Evolutionary conservation across 2,797 vertebrate genomes (phyloP).

Genomic region (Danio choprae): DNA sequence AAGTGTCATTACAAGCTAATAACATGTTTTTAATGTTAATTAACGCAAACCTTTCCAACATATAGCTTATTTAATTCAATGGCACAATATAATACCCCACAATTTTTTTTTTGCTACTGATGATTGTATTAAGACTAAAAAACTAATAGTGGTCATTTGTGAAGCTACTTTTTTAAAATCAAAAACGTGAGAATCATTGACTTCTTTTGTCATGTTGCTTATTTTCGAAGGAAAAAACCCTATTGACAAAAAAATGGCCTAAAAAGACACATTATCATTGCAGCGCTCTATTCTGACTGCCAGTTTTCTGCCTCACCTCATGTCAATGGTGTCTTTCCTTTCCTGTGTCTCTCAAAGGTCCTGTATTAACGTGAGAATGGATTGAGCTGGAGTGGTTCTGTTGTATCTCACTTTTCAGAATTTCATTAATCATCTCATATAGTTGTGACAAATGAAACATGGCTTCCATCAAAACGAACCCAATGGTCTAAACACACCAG

Average conservation of each 20-base stretch:
- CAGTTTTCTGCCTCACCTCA: not conserved
- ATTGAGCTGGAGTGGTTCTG: not conserved
- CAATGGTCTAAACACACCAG: constrained; percentile 11
- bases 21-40: too few relatives aligned
- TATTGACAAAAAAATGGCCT: not conserved
- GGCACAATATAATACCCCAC: too few relatives aligned
- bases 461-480: not conserved
- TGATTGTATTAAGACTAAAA: too few relatives aligned
- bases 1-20: too few relatives aligned
- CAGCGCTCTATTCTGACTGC: not conserved
- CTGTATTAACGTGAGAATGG: constrained; percentile 11
- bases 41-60: too few relatives aligned
- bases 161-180: too few relatives aligned
- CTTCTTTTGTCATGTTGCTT: too few relatives aligned
- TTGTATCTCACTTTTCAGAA: constrained; percentile 14
- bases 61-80: too few relatives aligned
- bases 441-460: constrained; percentile 39
- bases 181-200: too few relatives aligned
- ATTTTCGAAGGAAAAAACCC: too few relatives aligned
- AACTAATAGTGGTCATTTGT: too few relatives aligned
- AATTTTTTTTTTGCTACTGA: too few relatives aligned
- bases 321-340: not conserved
- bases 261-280: not conserved
- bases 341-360: not conserved
- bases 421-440: constrained; percentile 37